Percentiles rank a stretch among this genome's conserved stretches.
phyloP scores from a whole-genome alignment of 2,113 vertebrate genomes.

The Neomonachus schauinslandi region DNA sequence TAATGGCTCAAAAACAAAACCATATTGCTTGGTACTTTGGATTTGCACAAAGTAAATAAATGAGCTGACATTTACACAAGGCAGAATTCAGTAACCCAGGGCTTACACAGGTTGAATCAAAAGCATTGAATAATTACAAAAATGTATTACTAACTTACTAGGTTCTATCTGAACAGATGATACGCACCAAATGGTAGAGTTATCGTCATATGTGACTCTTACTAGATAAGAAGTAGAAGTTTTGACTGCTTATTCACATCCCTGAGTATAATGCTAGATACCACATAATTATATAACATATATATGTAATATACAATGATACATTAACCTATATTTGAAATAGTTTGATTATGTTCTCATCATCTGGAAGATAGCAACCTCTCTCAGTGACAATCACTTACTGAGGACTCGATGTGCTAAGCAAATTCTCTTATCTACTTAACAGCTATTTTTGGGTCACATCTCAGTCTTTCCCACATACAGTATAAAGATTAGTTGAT shows the following conservation, averaged over 20 bases:
- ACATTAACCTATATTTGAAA: background rate
- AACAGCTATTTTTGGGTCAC: background rate
- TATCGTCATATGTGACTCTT: background rate
- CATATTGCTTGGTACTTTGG: background rate
- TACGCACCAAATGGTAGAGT: accelerated
- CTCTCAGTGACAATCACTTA: background rate
- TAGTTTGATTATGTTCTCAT: background rate
- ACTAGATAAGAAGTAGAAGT: background rate
- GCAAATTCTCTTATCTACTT: background rate
- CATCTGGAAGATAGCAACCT: background rate
- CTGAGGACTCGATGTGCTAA: background rate
- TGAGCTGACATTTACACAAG: background rate
- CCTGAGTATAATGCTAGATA: background rate
- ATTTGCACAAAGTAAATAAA: background rate
- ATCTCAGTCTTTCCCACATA: background rate
- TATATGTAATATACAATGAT: background rate
- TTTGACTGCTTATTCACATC: background rate
- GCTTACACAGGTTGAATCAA: background rate
- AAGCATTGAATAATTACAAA: background rate
- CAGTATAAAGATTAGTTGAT: background rate
- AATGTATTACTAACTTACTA: background rate
- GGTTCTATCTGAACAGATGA: background rate
- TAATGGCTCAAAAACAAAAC: background rate
- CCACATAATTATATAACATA: no score
- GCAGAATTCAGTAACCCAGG: background rate